Percentiles rank a stretch among this genome's conserved stretches.
Evolutionary conservation across 2,797 vertebrate genomes (phyloP).

Genomic region (Crocodylus rhombifer): DNA sequence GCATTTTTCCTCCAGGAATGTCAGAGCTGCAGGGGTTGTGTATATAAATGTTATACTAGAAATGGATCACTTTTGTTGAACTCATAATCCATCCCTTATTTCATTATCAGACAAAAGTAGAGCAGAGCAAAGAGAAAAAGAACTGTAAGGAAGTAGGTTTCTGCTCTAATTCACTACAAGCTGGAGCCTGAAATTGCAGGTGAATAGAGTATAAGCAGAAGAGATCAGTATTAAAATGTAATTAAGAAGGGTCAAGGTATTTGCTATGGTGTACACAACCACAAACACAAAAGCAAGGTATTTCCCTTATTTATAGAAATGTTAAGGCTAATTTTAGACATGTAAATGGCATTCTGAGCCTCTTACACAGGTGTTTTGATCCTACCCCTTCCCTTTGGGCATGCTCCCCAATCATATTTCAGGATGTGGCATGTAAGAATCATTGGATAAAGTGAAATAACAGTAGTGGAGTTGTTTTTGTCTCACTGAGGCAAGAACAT

Average conservation of each 20-base stretch:
- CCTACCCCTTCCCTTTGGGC: too few relatives aligned
- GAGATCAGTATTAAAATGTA: not conserved
- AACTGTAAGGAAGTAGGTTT: not conserved
- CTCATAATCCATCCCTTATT: not conserved
- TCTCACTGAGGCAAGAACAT: too few relatives aligned
- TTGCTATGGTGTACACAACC: not conserved
- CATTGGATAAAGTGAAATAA: too few relatives aligned
- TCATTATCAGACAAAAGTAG: not conserved
- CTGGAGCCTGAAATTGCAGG: not conserved
- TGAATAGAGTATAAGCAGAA: not conserved
- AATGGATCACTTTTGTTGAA: conserved; percentile 27
- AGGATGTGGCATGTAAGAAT: too few relatives aligned
- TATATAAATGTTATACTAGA: conserved; percentile 13
- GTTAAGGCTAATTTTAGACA: too few relatives aligned
- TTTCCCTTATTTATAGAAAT: too few relatives aligned
- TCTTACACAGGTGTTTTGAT: too few relatives aligned
- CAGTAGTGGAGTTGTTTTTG: too few relatives aligned
- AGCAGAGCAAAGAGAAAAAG: not conserved
- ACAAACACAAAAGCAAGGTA: not conserved
- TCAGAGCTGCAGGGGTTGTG: not conserved
- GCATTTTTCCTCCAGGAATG: conserved; percentile 24
- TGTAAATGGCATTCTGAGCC: too few relatives aligned
- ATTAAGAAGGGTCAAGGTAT: not conserved
- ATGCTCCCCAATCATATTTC: too few relatives aligned
- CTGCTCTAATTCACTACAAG: not conserved